Conservation (phyloP, 2,888 invertebrate genomes). For the Serrognathus titanus region DNA sequence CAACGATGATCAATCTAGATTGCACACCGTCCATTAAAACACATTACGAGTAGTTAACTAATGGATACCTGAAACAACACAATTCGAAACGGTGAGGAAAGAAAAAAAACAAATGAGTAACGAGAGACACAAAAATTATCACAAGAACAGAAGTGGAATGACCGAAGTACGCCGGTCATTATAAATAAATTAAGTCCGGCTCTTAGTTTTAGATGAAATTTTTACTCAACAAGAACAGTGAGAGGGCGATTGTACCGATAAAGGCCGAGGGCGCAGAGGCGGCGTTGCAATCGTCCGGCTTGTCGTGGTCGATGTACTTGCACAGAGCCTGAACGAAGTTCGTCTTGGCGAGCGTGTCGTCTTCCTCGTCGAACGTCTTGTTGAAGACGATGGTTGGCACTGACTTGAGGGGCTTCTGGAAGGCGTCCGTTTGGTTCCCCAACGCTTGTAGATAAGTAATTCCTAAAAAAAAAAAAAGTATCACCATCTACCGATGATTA, state of each 20-base stretch:
- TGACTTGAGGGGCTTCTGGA: slow-evolving; percentile 46
- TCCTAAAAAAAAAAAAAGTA: slow-evolving; percentile 41
- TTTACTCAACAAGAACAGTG: slow-evolving; percentile 2
- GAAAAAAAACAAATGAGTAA: too few relatives aligned
- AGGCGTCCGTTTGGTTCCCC: slow-evolving; percentile 41
- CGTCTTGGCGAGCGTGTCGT: slow-evolving; percentile 54
- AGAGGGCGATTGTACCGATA: not conserved
- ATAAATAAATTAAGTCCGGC: not conserved
- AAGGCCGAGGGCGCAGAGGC: slow-evolving; percentile 18
- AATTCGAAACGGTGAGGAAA: too few relatives aligned
- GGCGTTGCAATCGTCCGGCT: slow-evolving; percentile 36
- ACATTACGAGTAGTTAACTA: too few relatives aligned
- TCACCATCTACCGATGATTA: too few relatives aligned
- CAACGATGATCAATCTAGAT: too few relatives aligned
- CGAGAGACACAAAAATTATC: too few relatives aligned
- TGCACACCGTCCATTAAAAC: too few relatives aligned
- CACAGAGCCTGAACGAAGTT: slow-evolving; percentile 60
- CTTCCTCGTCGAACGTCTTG: slow-evolving; percentile 57
- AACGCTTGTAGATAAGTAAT: slow-evolving; percentile 50
- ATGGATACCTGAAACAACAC: too few relatives aligned
- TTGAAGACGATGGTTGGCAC: slow-evolving; percentile 69
- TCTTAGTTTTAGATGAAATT: slow-evolving; percentile 12
- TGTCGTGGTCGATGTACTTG: slow-evolving; percentile 41
- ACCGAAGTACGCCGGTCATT: too few relatives aligned
- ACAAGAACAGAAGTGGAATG: too few relatives aligned